Evolutionary conservation across 1,140 invertebrate species (phyloP).

Genomic region (Drosophila neocordata): DNA sequence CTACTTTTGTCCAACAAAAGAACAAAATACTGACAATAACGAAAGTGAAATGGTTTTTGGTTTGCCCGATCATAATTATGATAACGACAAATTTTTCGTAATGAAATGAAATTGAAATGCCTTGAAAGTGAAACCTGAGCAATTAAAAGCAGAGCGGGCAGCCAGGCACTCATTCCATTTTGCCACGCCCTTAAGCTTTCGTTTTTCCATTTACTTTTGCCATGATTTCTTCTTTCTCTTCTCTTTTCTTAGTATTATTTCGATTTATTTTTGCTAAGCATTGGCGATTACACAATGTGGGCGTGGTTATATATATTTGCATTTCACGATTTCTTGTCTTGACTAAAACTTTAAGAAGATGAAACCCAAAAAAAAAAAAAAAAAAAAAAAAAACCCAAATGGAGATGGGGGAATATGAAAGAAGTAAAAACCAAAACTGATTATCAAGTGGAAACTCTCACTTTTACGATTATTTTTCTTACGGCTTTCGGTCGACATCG

Average conservation of each 20-base stretch:
- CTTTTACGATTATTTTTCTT: constrained; percentile 81
- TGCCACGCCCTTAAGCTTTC: constrained; percentile 49
- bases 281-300: constrained; percentile 60
- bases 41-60: constrained; percentile 66
- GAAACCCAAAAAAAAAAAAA: constrained; percentile 20
- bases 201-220: constrained; percentile 25
- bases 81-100: constrained; percentile 74
- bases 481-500: constrained; percentile 63
- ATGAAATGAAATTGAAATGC: constrained; percentile 68
- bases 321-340: constrained; percentile 34
- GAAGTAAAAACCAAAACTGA: constrained; percentile 47
- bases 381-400: constrained; percentile 35
- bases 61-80: constrained; percentile 62
- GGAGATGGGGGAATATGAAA: constrained; percentile 36
- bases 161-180: background rate
- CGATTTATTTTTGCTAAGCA: constrained; percentile 20
- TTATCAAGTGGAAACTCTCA: constrained; percentile 79
- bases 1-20: constrained; percentile 70
- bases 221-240: background rate
- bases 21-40: constrained; percentile 60
- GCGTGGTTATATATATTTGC: constrained; percentile 60
- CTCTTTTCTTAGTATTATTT: constrained; percentile 34
- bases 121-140: constrained; percentile 77
- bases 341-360: constrained; percentile 22
- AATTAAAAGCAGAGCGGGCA: constrained; percentile 61